phyloP scores from a whole-genome alignment of 2,888 invertebrate genomes.

The Rhagonycha fulva region DNA sequence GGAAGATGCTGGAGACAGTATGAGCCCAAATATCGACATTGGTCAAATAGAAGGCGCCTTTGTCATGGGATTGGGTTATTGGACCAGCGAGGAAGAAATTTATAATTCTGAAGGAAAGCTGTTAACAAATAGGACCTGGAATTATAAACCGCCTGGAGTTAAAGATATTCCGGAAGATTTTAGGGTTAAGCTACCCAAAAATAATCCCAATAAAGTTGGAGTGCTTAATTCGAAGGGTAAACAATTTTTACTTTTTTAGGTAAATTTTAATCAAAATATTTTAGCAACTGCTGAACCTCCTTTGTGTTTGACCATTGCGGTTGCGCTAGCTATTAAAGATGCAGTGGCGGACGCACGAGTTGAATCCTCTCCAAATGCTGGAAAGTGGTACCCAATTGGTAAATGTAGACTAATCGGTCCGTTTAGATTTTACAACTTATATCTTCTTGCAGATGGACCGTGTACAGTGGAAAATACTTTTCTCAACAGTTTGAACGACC shows the following conservation, averaged over 20 bases:
- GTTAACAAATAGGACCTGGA: slow-evolving; percentile 80
- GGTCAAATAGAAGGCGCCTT: slow-evolving; percentile 80
- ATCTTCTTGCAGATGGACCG: neutral
- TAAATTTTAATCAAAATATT: slow-evolving; percentile 29
- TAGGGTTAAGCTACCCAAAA: slow-evolving; percentile 69
- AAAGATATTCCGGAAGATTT: slow-evolving; percentile 81
- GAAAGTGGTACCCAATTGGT: slow-evolving; percentile 42
- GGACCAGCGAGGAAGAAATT: slow-evolving; percentile 73
- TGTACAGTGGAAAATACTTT: neutral
- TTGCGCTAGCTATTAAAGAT: slow-evolving; percentile 49
- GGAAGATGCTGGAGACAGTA: slow-evolving; percentile 61
- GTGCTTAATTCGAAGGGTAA: slow-evolving; percentile 76
- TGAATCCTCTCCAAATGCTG: slow-evolving; percentile 34
- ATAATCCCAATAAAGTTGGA: slow-evolving; percentile 67
- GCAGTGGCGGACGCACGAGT: slow-evolving; percentile 40
- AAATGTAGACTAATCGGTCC: slow-evolving; percentile 9
- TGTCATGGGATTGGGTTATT: slow-evolving; percentile 65
- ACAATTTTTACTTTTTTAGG: neutral
- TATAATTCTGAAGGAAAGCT: slow-evolving; percentile 67
- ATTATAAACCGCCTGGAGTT: slow-evolving; percentile 75
- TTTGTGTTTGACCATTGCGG: slow-evolving; percentile 59
- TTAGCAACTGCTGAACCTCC: slow-evolving; percentile 69
- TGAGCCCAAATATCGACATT: slow-evolving; percentile 30
- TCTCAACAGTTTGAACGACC: neutral
- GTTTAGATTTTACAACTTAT: neutral